Evolutionary conservation across 1,140 invertebrate genomes (phyloP), one percentile per base, ranked within the genome.

Genomic region (Drosophila pallidifrons): DNA sequence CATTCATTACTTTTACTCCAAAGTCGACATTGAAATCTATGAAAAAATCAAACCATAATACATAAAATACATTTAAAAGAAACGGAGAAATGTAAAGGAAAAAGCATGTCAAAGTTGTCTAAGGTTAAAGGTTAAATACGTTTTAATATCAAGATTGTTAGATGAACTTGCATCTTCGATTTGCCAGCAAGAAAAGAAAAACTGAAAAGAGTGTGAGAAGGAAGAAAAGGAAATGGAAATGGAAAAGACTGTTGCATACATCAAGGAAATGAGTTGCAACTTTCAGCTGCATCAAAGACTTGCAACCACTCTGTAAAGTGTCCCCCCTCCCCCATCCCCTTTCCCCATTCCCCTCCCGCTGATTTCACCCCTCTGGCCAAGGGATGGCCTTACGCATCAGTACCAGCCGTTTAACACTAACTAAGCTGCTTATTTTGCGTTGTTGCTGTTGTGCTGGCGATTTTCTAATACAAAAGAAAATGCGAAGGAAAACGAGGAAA

Each of bases 361-460:
- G 8, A 49, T 47, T 8, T 16, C 46, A 8, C 46, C n/a, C 15
- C 13, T 8, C 3, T 8, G 1, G 11, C 11, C 16, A 7, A 5
- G 28, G 28, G 8, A 54, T 49, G 67, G 35, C 46, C 59, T 43
- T 45, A 54, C 61, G 52, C 65, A 77, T 68, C 61, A 59, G 61
- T 80, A 87, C 80, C 80, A 88, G 77, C 70, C 83, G 80, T 87
- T 87, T 83, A 87, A 87, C 83, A 88, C 83, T 82, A 88, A 82
- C 83, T 87, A 87, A 87, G 82, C 82, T 47, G 83, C 82, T 87
- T 87, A 87, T 55, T 49, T 63, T 68, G 45, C 10, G 35, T 32
- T 32, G 32, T 25, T 25, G 20, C 3, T 47, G 30, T 60, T 69
- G 57, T 59, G 73, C 69, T 58, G 59, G 66, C 75, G 77, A 77